These are phyloP conservation scores for Scaptomyza pallida DNA, from an alignment of 1,140 invertebrate species.

Conservation along the genomic window DNA sequence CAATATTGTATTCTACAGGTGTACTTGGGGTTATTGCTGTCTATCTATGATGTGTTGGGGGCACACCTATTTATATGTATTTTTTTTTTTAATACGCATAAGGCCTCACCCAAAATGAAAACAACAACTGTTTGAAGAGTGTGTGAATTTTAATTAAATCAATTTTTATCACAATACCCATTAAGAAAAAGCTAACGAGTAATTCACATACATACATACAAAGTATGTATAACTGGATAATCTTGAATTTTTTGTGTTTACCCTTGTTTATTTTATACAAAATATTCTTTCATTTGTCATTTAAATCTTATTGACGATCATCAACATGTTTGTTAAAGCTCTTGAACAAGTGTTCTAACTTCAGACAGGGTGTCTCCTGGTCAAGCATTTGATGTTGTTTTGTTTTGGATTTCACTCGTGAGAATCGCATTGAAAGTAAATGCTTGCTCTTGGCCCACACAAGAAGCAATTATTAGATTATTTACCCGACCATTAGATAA, in stretches of 20 bases:
- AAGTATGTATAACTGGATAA: not conserved
- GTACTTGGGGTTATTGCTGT: not conserved
- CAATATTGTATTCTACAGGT: not conserved
- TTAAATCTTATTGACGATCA: no score
- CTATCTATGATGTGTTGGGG: not conserved
- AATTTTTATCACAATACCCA: not conserved
- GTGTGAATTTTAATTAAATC: not conserved
- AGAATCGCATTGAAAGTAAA: constrained; percentile 60
- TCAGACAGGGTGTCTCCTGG: not conserved
- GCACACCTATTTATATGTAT: no score
- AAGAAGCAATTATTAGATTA: constrained; percentile 64
- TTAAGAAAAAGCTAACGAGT: not conserved
- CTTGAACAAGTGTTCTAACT: no score
- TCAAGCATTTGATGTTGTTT: constrained; percentile 14
- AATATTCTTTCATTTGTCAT: no score
- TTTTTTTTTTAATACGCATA: not conserved
- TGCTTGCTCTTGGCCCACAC: constrained; percentile 37
- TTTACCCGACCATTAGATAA: constrained; percentile 52
- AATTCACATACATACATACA: not conserved
- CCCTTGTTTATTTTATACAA: no score
- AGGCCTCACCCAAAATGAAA: not conserved
- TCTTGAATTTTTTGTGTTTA: no score
- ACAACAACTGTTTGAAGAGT: not conserved
- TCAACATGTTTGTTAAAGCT: no score
- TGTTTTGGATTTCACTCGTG: constrained; percentile 25